These are phyloP conservation scores for Ophioninae sp. DNA, from an alignment of 2,888 invertebrate species.

Conservation along the genomic window DNA sequence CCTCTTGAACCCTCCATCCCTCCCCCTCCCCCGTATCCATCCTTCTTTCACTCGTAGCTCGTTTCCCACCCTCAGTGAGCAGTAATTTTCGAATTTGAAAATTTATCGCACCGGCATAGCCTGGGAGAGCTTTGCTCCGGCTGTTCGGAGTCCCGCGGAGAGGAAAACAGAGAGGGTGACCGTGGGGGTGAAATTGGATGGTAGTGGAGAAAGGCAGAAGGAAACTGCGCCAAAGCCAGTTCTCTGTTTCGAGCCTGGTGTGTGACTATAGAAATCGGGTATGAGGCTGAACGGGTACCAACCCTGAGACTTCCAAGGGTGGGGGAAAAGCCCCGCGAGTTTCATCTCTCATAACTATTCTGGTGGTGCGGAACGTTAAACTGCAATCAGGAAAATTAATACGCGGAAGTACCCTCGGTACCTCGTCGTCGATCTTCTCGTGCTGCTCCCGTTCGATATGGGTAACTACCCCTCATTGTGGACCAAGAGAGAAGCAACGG, in stretches of 20 bases:
- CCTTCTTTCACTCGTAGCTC: not conserved
- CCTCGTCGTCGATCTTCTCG: slow-evolving; percentile 42
- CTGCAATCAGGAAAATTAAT: slow-evolving; percentile 67
- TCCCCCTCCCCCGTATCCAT: not conserved
- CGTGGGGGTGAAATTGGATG: not conserved
- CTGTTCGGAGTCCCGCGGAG: slow-evolving; percentile 22
- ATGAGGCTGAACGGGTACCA: slow-evolving; percentile 23
- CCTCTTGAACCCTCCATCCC: slow-evolving; percentile 3
- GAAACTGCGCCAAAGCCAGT: slow-evolving; percentile 15
- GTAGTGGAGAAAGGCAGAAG: not conserved
- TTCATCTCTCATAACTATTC: slow-evolving; percentile 65
- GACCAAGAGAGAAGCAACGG: not conserved
- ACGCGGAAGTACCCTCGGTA: slow-evolving; percentile 54
- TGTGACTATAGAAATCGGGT: slow-evolving; percentile 10
- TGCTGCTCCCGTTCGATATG: slow-evolving; percentile 16
- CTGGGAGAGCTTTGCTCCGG: slow-evolving; percentile 36
- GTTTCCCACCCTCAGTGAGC: slow-evolving; percentile 37
- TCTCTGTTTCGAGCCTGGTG: slow-evolving; percentile 18
- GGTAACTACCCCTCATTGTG: not conserved
- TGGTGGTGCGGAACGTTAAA: slow-evolving; percentile 64
- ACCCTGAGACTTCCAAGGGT: not conserved
- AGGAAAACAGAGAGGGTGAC: not conserved
- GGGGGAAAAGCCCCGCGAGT: slow-evolving; percentile 46
- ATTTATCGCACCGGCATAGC: slow-evolving; percentile 56
- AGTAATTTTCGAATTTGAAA: slow-evolving; percentile 64